Conservation (phyloP, 2,888 invertebrate genomes). For the Thymelicus acteon region DNA sequence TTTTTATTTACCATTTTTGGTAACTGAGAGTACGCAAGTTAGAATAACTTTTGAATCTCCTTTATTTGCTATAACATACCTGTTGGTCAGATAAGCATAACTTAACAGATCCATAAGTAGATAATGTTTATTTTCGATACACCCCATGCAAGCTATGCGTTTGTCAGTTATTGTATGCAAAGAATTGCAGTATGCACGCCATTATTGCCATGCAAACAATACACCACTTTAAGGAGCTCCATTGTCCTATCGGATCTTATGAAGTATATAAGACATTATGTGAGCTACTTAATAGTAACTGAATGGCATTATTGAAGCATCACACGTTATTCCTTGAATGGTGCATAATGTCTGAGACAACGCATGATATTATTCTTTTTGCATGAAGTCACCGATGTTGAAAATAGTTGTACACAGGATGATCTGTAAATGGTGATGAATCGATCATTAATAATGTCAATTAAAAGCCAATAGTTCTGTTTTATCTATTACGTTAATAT, state of each 20-base stretch:
- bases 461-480: too few relatives aligned
- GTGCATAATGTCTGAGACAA: conserved; percentile 41
- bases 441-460: neutral
- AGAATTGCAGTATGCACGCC: conserved; percentile 19
- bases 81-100: too few relatives aligned
- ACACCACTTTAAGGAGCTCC: conserved; percentile 21
- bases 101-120: too few relatives aligned
- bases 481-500: too few relatives aligned
- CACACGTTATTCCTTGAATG: conserved; percentile 56
- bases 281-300: conserved; percentile 30
- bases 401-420: conserved; percentile 62
- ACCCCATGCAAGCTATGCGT: conserved; percentile 8
- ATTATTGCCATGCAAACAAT: conserved; percentile 20
- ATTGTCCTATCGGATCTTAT: conserved; percentile 25
- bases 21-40: too few relatives aligned
- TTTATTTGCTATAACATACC: too few relatives aligned
- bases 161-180: conserved; percentile 30
- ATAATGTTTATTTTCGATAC: neutral
- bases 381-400: conserved; percentile 70
- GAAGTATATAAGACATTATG: conserved; percentile 27
- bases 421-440: conserved; percentile 42
- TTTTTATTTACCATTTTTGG: too few relatives aligned
- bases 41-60: too few relatives aligned
- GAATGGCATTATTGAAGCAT: conserved; percentile 41
- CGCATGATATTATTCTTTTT: conserved; percentile 63